Evolutionary conservation across 2,797 vertebrate genomes (phyloP).

Genomic region (Macrochelys suwanniensis): DNA sequence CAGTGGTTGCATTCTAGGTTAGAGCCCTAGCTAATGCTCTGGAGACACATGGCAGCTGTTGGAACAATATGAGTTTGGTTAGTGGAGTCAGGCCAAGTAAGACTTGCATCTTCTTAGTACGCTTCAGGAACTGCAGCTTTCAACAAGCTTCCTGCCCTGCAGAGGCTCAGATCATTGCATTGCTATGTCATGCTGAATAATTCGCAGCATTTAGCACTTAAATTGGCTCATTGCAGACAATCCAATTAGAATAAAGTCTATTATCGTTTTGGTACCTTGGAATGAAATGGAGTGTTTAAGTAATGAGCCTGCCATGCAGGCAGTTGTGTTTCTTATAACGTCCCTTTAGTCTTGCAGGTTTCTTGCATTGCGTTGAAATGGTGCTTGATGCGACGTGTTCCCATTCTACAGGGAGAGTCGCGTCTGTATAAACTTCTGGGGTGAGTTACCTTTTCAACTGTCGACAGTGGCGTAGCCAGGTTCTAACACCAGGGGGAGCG

Average conservation of each 20-base stretch:
- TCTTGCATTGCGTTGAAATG: background rate
- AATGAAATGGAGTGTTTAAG: slow-evolving; percentile 82
- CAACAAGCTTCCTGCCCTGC: slow-evolving; percentile 80
- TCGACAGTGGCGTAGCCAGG: background rate
- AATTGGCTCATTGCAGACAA: slow-evolving; percentile 88
- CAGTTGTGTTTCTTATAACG: slow-evolving; percentile 10
- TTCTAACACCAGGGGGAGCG: no score
- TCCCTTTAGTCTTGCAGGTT: slow-evolving; percentile 33
- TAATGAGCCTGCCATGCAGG: slow-evolving; percentile 46
- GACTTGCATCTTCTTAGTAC: slow-evolving; percentile 72
- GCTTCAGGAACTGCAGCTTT: slow-evolving; percentile 77
- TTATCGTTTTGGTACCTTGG: slow-evolving; percentile 86
- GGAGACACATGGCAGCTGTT: slow-evolving; percentile 74
- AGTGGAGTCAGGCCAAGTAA: slow-evolving; percentile 81
- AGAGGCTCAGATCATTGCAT: slow-evolving; percentile 89
- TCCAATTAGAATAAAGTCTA: slow-evolving; percentile 88
- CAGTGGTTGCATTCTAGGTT: slow-evolving; percentile 77
- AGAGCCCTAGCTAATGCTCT: slow-evolving; percentile 75
- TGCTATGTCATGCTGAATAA: slow-evolving; percentile 92
- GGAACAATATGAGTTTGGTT: slow-evolving; percentile 71
- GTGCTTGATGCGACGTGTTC: background rate
- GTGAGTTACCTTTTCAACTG: slow-evolving; percentile 7
- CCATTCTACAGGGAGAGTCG: background rate
- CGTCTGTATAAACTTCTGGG: background rate
- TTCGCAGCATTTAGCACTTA: slow-evolving; percentile 92